Evolutionary conservation across 1,140 invertebrate genomes (phyloP).

Genomic region (Mycetomoellerius zeteki): DNA sequence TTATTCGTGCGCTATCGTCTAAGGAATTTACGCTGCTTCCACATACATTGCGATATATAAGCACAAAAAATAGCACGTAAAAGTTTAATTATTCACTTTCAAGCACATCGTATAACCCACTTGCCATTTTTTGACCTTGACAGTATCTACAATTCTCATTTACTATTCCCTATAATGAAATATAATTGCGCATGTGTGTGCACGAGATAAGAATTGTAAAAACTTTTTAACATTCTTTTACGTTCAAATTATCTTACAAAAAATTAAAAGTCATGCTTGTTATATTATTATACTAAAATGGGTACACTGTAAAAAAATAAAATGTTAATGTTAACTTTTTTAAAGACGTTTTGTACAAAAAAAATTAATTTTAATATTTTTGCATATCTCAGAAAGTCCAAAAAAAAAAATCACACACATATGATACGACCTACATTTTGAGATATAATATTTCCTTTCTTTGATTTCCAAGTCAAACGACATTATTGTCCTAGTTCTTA

Average conservation of each 20-base stretch:
- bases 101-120: background rate
- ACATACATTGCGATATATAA: slow-evolving; percentile 20
- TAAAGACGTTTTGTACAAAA: too few relatives aligned
- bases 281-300: background rate
- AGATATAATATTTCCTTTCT: slow-evolving; percentile 28
- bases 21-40: slow-evolving; percentile 53
- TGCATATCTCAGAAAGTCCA: too few relatives aligned
- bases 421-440: background rate
- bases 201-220: slow-evolving; percentile 4
- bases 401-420: too few relatives aligned
- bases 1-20: slow-evolving; percentile 53
- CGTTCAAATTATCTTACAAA: background rate
- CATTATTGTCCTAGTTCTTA: slow-evolving; percentile 36
- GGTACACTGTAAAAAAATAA: too few relatives aligned
- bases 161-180: slow-evolving; percentile 13
- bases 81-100: slow-evolving; percentile 45
- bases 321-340: background rate
- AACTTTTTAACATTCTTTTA: background rate
- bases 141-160: slow-evolving; percentile 21
- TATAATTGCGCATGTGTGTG: background rate
- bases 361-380: too few relatives aligned
- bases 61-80: slow-evolving; percentile 48
- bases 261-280: background rate
- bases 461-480: slow-evolving; percentile 24
- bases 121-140: slow-evolving; percentile 26